phyloP scores from a whole-genome alignment of 2,797 vertebrate genomes.

The Pygocentrus nattereri region DNA sequence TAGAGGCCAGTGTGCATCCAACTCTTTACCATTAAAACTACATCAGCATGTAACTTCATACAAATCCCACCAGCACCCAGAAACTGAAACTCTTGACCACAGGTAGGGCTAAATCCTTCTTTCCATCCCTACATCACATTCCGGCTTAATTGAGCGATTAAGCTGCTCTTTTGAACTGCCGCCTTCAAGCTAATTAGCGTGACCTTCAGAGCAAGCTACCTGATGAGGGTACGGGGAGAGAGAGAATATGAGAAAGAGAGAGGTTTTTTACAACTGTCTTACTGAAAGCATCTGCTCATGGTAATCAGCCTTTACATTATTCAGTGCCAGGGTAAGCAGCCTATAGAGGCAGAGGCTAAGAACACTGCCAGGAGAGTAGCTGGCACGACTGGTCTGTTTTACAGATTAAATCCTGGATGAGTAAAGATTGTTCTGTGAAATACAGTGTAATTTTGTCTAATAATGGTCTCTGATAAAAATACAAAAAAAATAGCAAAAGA shows the following conservation, averaged over 20 bases:
- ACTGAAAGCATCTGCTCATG: conserved; percentile 33
- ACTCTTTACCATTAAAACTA: background rate
- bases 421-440: background rate
- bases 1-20: too few relatives aligned
- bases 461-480: too few relatives aligned
- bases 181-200: conserved; percentile 60
- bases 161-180: conserved; percentile 53
- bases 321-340: conserved; percentile 34
- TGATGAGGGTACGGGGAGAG: conserved; percentile 47
- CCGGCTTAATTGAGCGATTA: conserved; percentile 57
- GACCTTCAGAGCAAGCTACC: conserved; percentile 67
- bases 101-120: conserved; percentile 14
- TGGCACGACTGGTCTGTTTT: background rate
- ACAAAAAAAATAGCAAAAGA: too few relatives aligned
- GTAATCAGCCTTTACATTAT: conserved; percentile 51
- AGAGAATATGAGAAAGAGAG: background rate
- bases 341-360: conserved; percentile 7
- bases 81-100: conserved; percentile 30
- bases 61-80: background rate
- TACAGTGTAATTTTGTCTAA: too few relatives aligned
- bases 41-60: background rate
- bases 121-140: conserved; percentile 17
- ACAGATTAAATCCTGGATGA: background rate
- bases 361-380: background rate
- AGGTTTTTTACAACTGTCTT: conserved; percentile 51